Base-by-base conservation (phyloP, 2,113 vertebrate species). In the Loxodonta africana region DNA sequence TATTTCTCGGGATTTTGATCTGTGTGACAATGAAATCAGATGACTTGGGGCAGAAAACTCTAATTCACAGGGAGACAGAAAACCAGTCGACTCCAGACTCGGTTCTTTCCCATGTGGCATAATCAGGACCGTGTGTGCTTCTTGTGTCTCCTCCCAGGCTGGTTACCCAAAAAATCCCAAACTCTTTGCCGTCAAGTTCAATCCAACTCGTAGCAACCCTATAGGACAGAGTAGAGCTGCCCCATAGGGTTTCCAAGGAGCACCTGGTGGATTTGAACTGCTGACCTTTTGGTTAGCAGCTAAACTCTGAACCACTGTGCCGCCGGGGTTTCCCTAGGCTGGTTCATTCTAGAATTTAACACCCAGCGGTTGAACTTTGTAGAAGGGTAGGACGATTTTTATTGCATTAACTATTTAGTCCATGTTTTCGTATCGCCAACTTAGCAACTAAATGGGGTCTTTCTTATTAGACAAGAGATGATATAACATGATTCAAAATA, bases 401-500 rank as follows among this genome's bases (percentile, higher is more conserved):
- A 91, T 69, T 84, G 53, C 60, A 74, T 91, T 81, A 92, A 65
- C 48, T 90, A 60, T 91, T 48, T 63, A 91, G 82, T 44, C 80
- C 87, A 37, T 46, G 88, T 60, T 95, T 95, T 94, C 73, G 65
- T 48, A 62, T 93, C 15, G 92, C 91, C 77, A 88, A 46, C 57
- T 94, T 77, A 95, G 93, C 62, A 83, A 87, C 91, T 90, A 80
- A 87, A 37, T 76, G 71, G 65, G 30, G 14, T 77, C 69, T 63
- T 95, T 87, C 20, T 89, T 84, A 67, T 41, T 85, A 95, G 57
- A 80, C 20, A 88, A 92, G 57, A 1, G 12, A 60, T 90, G 91
- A 53, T 67, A 57, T 90, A 41, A 96, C 51, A 1, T 25, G 51
- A 96, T 81, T 95, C 84, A 76, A 76, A 98, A 80, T 88, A 94